Conservation (phyloP, 2,113 vertebrate genomes). For the Octodon degus region DNA sequence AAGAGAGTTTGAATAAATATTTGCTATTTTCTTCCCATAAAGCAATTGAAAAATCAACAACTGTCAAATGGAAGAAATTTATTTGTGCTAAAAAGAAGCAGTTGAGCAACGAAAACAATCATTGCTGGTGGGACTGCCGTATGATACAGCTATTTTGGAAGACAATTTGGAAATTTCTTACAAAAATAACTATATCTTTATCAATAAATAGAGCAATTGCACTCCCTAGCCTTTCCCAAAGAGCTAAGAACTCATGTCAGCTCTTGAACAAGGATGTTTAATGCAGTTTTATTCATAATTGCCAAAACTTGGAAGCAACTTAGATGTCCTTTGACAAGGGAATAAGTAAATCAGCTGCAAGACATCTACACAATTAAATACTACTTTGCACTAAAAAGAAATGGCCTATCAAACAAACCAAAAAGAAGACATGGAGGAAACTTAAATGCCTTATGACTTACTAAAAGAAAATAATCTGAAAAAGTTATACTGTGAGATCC, state of each 20-base stretch:
- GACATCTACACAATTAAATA: background rate
- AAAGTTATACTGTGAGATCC: background rate
- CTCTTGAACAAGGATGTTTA: background rate
- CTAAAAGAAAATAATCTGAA: background rate
- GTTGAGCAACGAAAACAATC: background rate
- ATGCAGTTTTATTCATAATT: background rate
- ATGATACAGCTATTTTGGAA: background rate
- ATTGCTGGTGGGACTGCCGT: background rate
- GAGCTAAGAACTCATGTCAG: background rate
- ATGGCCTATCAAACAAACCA: background rate
- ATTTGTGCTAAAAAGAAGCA: background rate
- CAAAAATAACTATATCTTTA: constrained; percentile 14
- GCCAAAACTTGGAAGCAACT: background rate
- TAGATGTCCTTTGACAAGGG: background rate
- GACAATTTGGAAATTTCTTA: background rate
- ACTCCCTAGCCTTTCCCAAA: background rate
- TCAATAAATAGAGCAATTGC: background rate
- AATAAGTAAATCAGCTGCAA: background rate
- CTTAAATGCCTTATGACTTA: background rate
- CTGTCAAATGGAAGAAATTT: background rate
- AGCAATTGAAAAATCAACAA: constrained; percentile 29
- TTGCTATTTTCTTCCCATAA: constrained; percentile 22
- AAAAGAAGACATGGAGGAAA: background rate
- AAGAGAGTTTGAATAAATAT: background rate
- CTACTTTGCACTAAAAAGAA: background rate